Evolutionary conservation across 2,797 vertebrate genomes (phyloP).

Genomic region (Acropternis orthonyx): DNA sequence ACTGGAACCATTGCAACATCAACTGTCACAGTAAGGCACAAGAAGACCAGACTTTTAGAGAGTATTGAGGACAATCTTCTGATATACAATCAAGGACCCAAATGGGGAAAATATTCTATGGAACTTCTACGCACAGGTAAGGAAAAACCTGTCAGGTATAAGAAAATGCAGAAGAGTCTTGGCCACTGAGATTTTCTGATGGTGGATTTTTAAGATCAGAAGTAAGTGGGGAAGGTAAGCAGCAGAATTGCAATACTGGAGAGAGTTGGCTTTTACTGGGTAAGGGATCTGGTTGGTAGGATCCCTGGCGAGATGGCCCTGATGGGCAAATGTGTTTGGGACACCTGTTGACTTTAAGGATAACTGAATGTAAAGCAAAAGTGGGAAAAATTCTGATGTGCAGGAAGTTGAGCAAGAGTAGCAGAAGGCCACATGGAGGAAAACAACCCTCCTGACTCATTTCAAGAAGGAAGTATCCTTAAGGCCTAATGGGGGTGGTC

Average conservation of each 20-base stretch:
- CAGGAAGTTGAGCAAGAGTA: neutral
- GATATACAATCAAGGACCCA: neutral
- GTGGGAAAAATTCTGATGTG: neutral
- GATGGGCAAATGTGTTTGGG: neutral
- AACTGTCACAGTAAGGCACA: neutral
- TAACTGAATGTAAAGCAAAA: neutral
- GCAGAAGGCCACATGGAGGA: neutral
- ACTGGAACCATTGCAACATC: neutral
- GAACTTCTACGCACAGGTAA: neutral
- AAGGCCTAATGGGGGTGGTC: neutral
- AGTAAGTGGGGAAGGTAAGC: neutral
- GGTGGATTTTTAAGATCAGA: neutral
- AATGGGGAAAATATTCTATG: neutral
- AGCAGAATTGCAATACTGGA: neutral
- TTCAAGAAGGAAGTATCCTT: neutral
- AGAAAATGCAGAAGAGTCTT: neutral
- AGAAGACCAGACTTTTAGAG: neutral
- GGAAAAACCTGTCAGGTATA: rapidly evolving
- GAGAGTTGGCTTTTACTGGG: neutral
- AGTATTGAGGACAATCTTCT: neutral
- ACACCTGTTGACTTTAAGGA: neutral
- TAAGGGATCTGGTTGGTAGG: neutral
- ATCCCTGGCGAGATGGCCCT: neutral
- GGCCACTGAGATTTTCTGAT: neutral
- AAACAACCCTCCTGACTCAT: neutral